These are phyloP conservation scores for Spisula solida DNA, from an alignment of 2,888 invertebrate genomes.

Conservation along the genomic window DNA sequence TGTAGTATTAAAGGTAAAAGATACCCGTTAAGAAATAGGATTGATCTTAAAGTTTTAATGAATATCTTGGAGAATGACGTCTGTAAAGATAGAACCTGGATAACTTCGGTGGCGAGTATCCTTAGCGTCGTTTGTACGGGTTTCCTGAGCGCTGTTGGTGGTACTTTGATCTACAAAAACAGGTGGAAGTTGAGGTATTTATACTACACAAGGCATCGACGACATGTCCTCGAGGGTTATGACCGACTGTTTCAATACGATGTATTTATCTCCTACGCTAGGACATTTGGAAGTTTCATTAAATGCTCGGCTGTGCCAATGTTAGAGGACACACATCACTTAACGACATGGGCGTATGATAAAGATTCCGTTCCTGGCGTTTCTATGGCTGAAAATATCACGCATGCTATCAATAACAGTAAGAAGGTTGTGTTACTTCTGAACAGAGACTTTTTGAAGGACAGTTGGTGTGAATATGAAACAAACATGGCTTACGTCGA, in stretches of 20 bases:
- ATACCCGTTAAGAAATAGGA: neutral
- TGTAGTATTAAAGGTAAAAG: slow-evolving; percentile 35
- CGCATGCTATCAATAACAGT: slow-evolving; percentile 63
- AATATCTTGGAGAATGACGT: neutral
- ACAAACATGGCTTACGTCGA: slow-evolving; percentile 68
- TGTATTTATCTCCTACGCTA: slow-evolving; percentile 65
- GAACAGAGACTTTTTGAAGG: slow-evolving; percentile 57
- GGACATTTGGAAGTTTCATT: slow-evolving; percentile 46
- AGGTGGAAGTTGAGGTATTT: too few relatives aligned
- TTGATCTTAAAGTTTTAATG: neutral
- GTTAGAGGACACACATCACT: too few relatives aligned
- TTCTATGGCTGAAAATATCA: too few relatives aligned
- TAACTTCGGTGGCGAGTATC: slow-evolving; percentile 13
- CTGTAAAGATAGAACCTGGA: slow-evolving; percentile 33
- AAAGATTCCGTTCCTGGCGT: too few relatives aligned
- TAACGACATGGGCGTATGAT: too few relatives aligned
- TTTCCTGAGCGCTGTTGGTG: slow-evolving; percentile 2
- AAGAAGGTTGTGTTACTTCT: slow-evolving; percentile 64
- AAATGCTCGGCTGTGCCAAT: too few relatives aligned
- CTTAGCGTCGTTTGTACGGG: slow-evolving; percentile 9
- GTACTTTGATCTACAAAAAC: slow-evolving; percentile 47
- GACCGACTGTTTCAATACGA: too few relatives aligned
- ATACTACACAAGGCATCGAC: slow-evolving; percentile 59
- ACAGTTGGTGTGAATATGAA: too few relatives aligned
- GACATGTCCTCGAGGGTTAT: slow-evolving; percentile 57